Evolutionary conservation across 1,140 invertebrate species (phyloP).

Genomic region (Drosophila azteca): DNA sequence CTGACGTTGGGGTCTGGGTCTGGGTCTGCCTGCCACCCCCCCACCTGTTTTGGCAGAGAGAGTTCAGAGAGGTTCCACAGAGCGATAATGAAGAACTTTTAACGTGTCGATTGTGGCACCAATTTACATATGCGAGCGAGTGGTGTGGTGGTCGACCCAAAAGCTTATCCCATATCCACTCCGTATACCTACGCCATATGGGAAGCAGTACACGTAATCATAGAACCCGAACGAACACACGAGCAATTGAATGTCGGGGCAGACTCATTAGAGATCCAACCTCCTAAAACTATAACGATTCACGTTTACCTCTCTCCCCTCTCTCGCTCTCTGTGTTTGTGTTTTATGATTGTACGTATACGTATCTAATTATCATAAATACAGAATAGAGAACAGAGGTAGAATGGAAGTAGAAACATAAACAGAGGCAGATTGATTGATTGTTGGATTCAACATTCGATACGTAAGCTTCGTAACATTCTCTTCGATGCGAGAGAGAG

Average conservation of each 20-base stretch:
- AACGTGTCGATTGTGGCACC: constrained; percentile 35
- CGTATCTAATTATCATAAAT: constrained; percentile 69
- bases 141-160: constrained; percentile 34
- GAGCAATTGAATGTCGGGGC: constrained; percentile 38
- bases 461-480: constrained; percentile 46
- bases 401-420: neutral
- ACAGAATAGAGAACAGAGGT: constrained; percentile 28
- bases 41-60: constrained; percentile 26
- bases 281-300: constrained; percentile 11
- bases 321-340: constrained; percentile 5
- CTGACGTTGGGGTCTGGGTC: constrained; percentile 5
- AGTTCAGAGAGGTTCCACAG: constrained; percentile 14
- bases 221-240: constrained; percentile 7
- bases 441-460: constrained; percentile 39
- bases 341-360: constrained; percentile 48
- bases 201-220: constrained; percentile 17
- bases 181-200: constrained; percentile 18
- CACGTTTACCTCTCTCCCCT: constrained; percentile 44
- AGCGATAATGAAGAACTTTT: constrained; percentile 39
- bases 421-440: constrained; percentile 47
- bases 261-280: constrained; percentile 46
- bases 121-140: constrained; percentile 56
- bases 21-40: constrained; percentile 21
- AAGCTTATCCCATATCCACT: constrained; percentile 22
- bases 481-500: constrained; percentile 38